Conservation (phyloP, 2,888 invertebrate species). For the Camponotus fellah region DNA sequence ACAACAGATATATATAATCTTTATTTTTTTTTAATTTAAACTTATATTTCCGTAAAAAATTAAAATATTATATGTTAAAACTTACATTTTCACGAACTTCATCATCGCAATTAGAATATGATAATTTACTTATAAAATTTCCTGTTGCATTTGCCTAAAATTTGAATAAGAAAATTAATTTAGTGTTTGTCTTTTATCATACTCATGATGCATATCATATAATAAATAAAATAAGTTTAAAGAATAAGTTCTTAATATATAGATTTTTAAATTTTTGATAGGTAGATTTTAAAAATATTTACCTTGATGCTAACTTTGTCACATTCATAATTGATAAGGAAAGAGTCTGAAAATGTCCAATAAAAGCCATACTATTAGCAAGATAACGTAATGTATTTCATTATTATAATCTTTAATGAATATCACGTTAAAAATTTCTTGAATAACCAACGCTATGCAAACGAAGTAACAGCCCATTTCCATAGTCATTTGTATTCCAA, state of each 20-base stretch:
- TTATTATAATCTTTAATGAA: neutral
- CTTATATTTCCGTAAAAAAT: neutral
- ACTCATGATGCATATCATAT: too few relatives aligned
- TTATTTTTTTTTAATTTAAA: neutral
- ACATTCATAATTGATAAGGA: slow-evolving; percentile 7
- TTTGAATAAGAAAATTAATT: neutral
- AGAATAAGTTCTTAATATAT: too few relatives aligned
- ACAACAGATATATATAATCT: neutral
- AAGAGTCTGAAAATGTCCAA: neutral
- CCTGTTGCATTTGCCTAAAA: slow-evolving; percentile 18
- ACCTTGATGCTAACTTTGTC: slow-evolving; percentile 22
- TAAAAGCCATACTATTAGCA: neutral
- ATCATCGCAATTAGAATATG: neutral
- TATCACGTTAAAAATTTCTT: neutral
- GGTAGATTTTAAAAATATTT: neutral
- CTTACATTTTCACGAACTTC: slow-evolving; percentile 31
- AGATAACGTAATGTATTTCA: neutral
- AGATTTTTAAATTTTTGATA: too few relatives aligned
- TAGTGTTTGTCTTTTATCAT: neutral
- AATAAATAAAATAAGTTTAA: too few relatives aligned
- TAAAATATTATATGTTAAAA: neutral
- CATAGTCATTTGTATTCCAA: slow-evolving; percentile 13
- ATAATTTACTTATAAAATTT: slow-evolving; percentile 10
- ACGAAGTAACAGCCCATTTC: slow-evolving; percentile 21
- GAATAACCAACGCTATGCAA: neutral